Conservation (phyloP, 2,113 vertebrate species). For the Megatriorchis doriae region DNA sequence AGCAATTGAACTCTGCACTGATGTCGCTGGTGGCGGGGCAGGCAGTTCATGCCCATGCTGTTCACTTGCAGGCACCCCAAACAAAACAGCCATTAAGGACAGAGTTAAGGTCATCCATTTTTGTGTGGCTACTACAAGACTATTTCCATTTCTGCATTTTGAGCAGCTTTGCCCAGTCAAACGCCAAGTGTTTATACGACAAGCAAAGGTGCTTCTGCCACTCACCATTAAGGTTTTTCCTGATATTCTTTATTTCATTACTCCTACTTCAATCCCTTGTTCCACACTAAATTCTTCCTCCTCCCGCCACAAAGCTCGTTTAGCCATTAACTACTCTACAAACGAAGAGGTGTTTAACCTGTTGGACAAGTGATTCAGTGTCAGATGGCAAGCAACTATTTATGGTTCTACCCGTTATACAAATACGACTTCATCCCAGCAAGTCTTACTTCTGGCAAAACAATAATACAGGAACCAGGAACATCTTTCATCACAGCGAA, state of each 20-base stretch:
- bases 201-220: slow-evolving; percentile 49
- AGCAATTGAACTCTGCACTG: neutral
- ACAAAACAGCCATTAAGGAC: neutral
- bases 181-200: neutral
- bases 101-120: neutral
- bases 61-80: neutral
- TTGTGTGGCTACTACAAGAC: neutral
- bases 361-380: slow-evolving; percentile 21
- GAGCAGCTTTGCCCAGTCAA: neutral
- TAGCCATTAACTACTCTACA: slow-evolving; percentile 33
- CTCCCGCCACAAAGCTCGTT: slow-evolving; percentile 38
- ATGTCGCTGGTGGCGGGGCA: neutral
- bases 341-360: slow-evolving; percentile 20
- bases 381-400: neutral
- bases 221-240: slow-evolving; percentile 26
- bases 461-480: neutral
- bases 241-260: neutral
- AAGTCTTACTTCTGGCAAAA: neutral
- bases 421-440: neutral
- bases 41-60: neutral
- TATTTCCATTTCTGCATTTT: neutral
- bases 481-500: neutral
- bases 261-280: slow-evolving; percentile 37
- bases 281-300: slow-evolving; percentile 50
- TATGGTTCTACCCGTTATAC: neutral